Conservation (phyloP, 2,113 vertebrate genomes). For the Antigone vipio region DNA sequence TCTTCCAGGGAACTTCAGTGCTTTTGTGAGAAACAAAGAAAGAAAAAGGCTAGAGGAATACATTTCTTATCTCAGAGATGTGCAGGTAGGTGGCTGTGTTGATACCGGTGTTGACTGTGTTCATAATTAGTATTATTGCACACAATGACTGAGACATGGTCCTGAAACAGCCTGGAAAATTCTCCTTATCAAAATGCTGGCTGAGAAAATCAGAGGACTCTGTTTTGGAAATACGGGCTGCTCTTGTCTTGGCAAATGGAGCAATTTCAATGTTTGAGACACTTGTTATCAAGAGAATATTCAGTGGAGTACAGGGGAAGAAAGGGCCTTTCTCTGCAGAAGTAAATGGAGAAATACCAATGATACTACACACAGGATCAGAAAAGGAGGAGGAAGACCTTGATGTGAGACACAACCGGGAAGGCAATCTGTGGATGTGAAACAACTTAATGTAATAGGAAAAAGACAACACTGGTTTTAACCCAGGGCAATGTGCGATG, state of each 20-base stretch:
- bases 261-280: not conserved
- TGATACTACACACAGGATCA: not conserved
- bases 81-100: not conserved
- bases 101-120: not conserved
- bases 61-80: not conserved
- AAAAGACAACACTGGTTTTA: not conserved
- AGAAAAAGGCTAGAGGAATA: not conserved
- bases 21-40: not conserved
- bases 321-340: not conserved
- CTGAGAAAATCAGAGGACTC: not conserved
- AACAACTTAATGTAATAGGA: not conserved
- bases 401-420: not conserved
- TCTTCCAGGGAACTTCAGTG: not conserved
- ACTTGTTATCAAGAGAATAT: not conserved
- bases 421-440: not conserved
- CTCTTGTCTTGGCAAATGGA: not conserved
- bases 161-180: not conserved
- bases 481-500: not conserved
- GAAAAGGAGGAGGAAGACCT: not conserved
- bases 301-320: not conserved
- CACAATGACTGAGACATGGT: not conserved
- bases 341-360: not conserved
- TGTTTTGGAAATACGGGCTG: not conserved
- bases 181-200: not conserved
- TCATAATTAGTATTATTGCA: not conserved